Evolutionary conservation across 2,797 vertebrate species (phyloP), one percentile per base, ranked within the genome.

Genomic region (Ptychobarbus kaznakovi): DNA sequence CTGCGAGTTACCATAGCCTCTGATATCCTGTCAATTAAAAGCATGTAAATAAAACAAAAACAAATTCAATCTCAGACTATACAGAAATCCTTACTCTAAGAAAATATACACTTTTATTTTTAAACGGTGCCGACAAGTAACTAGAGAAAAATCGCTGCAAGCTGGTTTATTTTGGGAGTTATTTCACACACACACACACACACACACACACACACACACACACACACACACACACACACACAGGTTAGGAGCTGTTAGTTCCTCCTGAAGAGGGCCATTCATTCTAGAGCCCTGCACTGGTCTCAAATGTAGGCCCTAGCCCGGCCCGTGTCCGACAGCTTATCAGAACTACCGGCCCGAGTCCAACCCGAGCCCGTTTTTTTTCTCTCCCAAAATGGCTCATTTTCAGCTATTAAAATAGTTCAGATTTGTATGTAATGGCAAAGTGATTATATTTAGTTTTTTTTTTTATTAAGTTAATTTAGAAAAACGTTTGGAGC

Each of bases 161-260:
- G 40, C 51, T 38, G 40, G 11, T 66, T 66, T 80, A 20, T 66
- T 74, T 63, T 8, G 46, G 20, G 25, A 74, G 87, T 85, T 85
- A 89, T 61, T 87, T 40, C 73, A 89, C 90, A 91, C 51, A 87
- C 44, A 42, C 90, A 91, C 73, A 89, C 89, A 91, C 49, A 87
- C 44, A 42, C 32, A 32, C 32, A 32, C 73, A 89, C 90, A 91
- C 51, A 87, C 44, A 42, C 51, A 87, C 44, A 42, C 51, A 87
- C 44, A 42, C 49, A 87, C 44, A 42, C 49, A 87, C 44, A 42
- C 73, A 89, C 90, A 91, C 73, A 89, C 90, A 91, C 73, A 89
- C 44, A 63, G 40, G 77, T 75, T 87, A 91, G 81, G 74, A 42
- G 35, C 70, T 44, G 87, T 89, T 87, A 88, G 70, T 83, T 87